These are phyloP conservation scores for Enteromius radiatus DNA, from an alignment of 2,797 vertebrate species.

Conservation along the genomic window DNA sequence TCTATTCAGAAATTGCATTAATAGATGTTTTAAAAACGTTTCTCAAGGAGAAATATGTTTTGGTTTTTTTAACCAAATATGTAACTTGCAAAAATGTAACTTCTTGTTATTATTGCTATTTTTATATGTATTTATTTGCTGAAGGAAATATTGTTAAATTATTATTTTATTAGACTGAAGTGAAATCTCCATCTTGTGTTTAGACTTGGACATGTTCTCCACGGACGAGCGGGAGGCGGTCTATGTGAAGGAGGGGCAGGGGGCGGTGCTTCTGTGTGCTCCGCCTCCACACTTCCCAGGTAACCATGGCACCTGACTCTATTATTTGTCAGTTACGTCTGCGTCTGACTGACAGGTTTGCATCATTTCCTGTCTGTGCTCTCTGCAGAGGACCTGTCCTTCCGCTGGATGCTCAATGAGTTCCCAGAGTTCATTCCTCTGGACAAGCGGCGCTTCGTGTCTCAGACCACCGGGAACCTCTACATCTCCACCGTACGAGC, in stretches of 20 bases:
- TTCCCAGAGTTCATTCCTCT: conserved; percentile 92
- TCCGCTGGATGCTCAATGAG: conserved; percentile 97
- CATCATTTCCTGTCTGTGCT: conserved; percentile 48
- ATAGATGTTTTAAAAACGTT: not conserved
- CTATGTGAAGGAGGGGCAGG: conserved; percentile 89
- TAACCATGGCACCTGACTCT: conserved; percentile 61
- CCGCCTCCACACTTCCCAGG: conserved; percentile 94
- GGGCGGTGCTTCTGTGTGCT: conserved; percentile 91
- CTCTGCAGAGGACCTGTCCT: conserved; percentile 87
- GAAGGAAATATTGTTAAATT: not conserved
- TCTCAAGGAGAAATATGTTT: not conserved
- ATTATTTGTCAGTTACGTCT: not conserved
- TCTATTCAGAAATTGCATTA: not conserved
- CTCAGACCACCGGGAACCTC: conserved; percentile 94
- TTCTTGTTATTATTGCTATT: not conserved
- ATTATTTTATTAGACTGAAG: not conserved
- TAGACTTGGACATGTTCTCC: conserved; percentile 93
- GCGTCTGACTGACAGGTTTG: not conserved
- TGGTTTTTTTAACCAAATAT: too few species aligned
- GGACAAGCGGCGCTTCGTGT: conserved; percentile 92
- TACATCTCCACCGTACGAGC: conserved; percentile 95
- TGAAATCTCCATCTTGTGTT: not conserved
- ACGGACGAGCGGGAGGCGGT: conserved; percentile 91
- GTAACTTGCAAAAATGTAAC: not conserved
- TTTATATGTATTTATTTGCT: not conserved